Evolutionary conservation across 2,113 vertebrate genomes (phyloP).

Genomic region (Chionomys nivalis): DNA sequence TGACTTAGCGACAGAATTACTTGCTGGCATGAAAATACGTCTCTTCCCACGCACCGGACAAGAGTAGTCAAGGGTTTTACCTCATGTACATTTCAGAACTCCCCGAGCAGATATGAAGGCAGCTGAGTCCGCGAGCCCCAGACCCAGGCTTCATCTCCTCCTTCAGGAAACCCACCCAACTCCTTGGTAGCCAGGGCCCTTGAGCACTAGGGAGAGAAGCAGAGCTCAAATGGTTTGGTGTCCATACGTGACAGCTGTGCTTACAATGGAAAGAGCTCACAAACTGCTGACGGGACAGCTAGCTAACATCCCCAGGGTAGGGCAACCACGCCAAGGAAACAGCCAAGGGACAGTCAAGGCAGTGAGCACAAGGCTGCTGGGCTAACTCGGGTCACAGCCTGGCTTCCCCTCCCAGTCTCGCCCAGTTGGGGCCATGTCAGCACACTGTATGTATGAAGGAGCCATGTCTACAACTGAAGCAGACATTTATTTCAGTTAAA

Average conservation of each 20-base stretch:
- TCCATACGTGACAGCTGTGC: too few species aligned
- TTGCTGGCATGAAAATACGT: neutral
- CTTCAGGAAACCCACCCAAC: too few species aligned
- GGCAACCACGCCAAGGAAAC: neutral
- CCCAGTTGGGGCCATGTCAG: neutral
- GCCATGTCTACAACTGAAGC: neutral
- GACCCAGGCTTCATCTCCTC: neutral
- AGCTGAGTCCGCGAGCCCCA: neutral
- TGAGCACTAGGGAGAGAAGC: neutral
- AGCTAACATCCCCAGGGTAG: neutral
- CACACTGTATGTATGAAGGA: neutral
- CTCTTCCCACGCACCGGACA: neutral
- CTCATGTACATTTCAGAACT: neutral
- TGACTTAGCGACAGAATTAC: neutral
- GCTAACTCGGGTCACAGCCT: neutral
- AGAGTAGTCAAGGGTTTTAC: neutral
- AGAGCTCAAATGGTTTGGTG: too few species aligned
- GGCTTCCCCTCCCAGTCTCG: neutral
- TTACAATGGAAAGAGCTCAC: neutral
- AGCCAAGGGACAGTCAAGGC: neutral
- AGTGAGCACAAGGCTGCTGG: neutral
- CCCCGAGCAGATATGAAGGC: neutral
- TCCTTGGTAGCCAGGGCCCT: neutral
- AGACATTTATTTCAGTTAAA: neutral
- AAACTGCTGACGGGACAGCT: neutral